Evolutionary conservation across 2,113 vertebrate species (phyloP).

Genomic region (Mus spicilegus): DNA sequence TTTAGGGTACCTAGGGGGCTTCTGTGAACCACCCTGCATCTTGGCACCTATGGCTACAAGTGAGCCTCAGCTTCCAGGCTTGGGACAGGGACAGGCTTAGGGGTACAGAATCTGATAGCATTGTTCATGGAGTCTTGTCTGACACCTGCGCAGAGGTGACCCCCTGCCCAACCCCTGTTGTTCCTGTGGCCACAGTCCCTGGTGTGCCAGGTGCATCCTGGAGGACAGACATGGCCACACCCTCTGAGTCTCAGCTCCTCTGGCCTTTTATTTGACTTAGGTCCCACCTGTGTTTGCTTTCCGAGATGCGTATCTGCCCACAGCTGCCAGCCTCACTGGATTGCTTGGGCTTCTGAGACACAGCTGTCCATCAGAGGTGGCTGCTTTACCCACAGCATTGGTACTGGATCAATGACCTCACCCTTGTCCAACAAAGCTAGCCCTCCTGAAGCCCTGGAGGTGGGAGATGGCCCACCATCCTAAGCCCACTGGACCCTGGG

Average conservation of each 20-base stretch:
- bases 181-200: not conserved
- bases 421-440: constrained; percentile 34
- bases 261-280: not conserved
- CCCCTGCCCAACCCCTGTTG: not conserved
- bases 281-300: constrained; percentile 48
- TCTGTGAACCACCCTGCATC: not conserved
- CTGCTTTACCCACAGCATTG: not conserved
- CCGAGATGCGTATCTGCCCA: accelerated
- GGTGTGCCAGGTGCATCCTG: not conserved
- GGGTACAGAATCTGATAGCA: not conserved
- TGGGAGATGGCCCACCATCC: constrained; percentile 25
- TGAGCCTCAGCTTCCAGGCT: not conserved
- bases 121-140: not conserved
- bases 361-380: constrained; percentile 21
- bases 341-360: not conserved
- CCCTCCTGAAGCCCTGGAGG: not conserved
- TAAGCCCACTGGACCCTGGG: constrained; percentile 26
- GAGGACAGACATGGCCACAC: not conserved
- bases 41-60: accelerated
- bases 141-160: not conserved
- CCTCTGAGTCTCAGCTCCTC: not conserved
- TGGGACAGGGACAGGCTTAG: not conserved
- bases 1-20: not conserved
- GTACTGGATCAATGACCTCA: not conserved
- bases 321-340: not conserved